Base-by-base conservation (phyloP, 2,797 vertebrate genomes). In the Chromis chromis region DNA sequence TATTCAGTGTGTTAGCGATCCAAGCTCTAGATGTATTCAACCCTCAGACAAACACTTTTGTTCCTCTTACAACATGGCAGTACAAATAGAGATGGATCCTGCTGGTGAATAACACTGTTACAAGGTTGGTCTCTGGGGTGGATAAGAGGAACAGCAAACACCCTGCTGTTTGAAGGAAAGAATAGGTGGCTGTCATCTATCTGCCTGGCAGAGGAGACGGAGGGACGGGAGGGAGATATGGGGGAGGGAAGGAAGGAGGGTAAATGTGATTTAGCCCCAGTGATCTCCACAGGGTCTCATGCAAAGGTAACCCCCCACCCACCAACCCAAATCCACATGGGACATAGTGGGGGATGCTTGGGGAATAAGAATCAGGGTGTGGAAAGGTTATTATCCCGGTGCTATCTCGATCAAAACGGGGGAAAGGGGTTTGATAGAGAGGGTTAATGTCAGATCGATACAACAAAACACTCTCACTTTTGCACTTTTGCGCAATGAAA, bases 101-200 rank as follows among this genome's bases (percentile, higher is more conserved):
- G 83, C 82, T 75, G 80, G 55, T 83, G 86, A 75, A 74, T 58
- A 74, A 78, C 82, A 84, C 39, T 68, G 85, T 88, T 79, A 74
- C 78, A 81, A 79, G 79, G 84, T 77, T 9, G 16, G 90, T 88
- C 88, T 88, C 86, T 79, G 55, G 85, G 90, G 83, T 78, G 86
- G 83, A 83, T 88, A 81, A 91, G 87, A 91, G 79, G 84, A 92
- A 90, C 79, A 66, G 87, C 85, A 92, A 92, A 93, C 88, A 89
- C 78, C 71, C 88, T 70, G 84, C 81, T 87, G 89, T 91, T 83
- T 88, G 82, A 66, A 83, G 83, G 71, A 65, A 86, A 89, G 88
- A 91, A 89, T 79, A 64, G 80, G 83, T 81, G 79, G 71, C 77
- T 91, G 89, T 90, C 89, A 91, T 91, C 86, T 87, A 85, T 84